These are phyloP conservation scores for Halictus quadricinctus DNA, from an alignment of 2,888 invertebrate species.

Conservation along the genomic window DNA sequence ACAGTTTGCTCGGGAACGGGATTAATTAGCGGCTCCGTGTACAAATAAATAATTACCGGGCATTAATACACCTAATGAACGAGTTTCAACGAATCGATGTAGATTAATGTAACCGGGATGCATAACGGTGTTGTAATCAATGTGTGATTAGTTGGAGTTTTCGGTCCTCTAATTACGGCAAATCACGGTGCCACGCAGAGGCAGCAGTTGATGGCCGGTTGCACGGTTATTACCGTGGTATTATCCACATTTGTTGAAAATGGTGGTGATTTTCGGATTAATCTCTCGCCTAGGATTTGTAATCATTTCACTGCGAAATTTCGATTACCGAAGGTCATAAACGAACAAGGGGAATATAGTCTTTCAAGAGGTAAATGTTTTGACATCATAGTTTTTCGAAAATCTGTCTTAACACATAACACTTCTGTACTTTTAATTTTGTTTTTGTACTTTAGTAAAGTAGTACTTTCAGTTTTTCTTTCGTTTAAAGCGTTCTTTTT, in stretches of 20 bases:
- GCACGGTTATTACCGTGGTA: conserved; percentile 28
- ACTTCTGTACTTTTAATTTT: no score
- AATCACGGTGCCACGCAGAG: neutral
- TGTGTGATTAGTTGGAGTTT: conserved; percentile 37
- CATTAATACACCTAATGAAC: conserved; percentile 30
- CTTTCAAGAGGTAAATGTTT: neutral
- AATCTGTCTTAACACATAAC: no score
- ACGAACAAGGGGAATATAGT: neutral
- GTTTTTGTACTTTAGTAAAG: no score
- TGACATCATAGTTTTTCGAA: neutral
- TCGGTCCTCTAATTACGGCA: conserved; percentile 41
- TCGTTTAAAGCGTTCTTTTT: no score
- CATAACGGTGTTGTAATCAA: conserved; percentile 8
- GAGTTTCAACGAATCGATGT: conserved; percentile 40
- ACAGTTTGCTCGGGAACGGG: conserved; percentile 12
- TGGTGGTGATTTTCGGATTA: conserved; percentile 32
- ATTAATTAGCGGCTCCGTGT: conserved; percentile 32
- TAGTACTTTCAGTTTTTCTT: no score
- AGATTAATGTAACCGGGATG: conserved; percentile 36
- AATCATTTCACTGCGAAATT: neutral
- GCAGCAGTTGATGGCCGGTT: neutral
- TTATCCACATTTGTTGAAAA: conserved; percentile 25
- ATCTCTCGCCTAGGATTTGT: neutral
- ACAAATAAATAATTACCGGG: conserved; percentile 41
- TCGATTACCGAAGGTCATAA: neutral